A percentile compares a stretch with the other conserved stretches of the same genome.
Evolutionary conservation across 2,797 vertebrate genomes (phyloP).

Genomic region (Microhierax caerulescens): DNA sequence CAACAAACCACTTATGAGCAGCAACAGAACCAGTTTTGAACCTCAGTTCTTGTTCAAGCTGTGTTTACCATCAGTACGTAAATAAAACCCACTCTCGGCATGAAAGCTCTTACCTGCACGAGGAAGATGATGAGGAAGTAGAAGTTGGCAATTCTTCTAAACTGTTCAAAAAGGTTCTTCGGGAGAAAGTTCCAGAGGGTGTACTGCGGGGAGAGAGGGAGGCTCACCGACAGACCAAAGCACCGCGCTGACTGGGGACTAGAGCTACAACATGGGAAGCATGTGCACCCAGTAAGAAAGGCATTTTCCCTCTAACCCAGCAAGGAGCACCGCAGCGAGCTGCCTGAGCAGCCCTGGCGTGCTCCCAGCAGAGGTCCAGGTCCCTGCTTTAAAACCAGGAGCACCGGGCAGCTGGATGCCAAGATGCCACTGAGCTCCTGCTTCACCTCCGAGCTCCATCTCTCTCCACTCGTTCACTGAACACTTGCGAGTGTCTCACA

Average conservation of each 20-base stretch:
- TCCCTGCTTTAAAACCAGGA: not conserved
- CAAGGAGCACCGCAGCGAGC: rapidly evolving
- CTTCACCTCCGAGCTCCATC: not conserved
- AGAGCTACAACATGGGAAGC: rapidly evolving
- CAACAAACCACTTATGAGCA: not conserved
- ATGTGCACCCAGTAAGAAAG: not conserved
- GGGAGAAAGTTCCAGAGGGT: slow-evolving; percentile 99
- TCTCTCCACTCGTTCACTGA: not conserved
- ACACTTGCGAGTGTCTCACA: rapidly evolving
- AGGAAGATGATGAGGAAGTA: slow-evolving; percentile 99
- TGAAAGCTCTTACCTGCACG: slow-evolving; percentile 87
- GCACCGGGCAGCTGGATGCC: not conserved
- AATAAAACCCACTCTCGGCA: not conserved
- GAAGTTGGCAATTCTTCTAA: slow-evolving; percentile 99
- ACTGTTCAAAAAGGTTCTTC: slow-evolving; percentile 99
- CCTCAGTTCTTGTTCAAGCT: not conserved
- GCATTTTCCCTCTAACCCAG: rapidly evolving
- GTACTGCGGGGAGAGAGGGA: slow-evolving; percentile 79
- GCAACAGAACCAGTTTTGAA: not conserved
- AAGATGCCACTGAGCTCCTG: not conserved
- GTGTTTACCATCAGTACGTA: not conserved
- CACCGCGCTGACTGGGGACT: rapidly evolving
- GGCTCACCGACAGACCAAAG: not conserved
- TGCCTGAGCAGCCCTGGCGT: not conserved
- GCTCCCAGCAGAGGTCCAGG: not conserved